These are phyloP conservation scores for Amblyjoppa fuscipennis DNA, from an alignment of 2,888 invertebrate genomes.

Conservation along the genomic window DNA sequence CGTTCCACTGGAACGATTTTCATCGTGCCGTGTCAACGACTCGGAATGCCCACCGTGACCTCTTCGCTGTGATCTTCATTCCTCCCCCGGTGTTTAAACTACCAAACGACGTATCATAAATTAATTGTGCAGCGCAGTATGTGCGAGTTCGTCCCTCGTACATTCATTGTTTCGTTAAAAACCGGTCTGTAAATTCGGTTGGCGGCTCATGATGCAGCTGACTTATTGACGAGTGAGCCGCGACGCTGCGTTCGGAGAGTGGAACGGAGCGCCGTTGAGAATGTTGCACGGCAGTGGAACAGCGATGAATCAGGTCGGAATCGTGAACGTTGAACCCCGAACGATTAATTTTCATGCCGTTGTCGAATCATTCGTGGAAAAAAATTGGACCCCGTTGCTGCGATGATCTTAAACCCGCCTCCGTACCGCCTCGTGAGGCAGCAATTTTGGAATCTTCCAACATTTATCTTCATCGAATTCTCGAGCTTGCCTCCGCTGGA, in stretches of 20 bases:
- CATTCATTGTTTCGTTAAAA: constrained; percentile 70
- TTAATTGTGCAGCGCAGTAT: constrained; percentile 61
- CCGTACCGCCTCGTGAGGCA: not conserved
- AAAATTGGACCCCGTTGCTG: not conserved
- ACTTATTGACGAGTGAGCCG: not conserved
- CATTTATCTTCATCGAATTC: not conserved
- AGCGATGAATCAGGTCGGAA: not conserved
- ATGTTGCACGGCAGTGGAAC: not conserved
- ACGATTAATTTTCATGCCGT: not conserved
- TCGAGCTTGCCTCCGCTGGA: not conserved
- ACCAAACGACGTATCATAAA: constrained; percentile 68
- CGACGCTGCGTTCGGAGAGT: not conserved
- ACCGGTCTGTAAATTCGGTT: constrained; percentile 71
- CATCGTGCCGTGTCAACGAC: constrained; percentile 36
- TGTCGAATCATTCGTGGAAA: not conserved
- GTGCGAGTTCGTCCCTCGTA: constrained; percentile 53
- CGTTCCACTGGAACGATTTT: constrained; percentile 5
- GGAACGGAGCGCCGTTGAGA: not conserved
- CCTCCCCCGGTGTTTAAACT: constrained; percentile 43
- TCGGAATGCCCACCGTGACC: constrained; percentile 46
- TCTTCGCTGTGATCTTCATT: constrained; percentile 4
- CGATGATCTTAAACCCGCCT: not conserved
- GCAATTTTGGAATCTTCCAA: not conserved
- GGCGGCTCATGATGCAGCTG: constrained; percentile 12
- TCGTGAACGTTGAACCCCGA: not conserved